Percentiles rank a stretch among this genome's conserved stretches.
Conservation (phyloP, 2,113 vertebrate species). For the Montifringilla adamsi region DNA sequence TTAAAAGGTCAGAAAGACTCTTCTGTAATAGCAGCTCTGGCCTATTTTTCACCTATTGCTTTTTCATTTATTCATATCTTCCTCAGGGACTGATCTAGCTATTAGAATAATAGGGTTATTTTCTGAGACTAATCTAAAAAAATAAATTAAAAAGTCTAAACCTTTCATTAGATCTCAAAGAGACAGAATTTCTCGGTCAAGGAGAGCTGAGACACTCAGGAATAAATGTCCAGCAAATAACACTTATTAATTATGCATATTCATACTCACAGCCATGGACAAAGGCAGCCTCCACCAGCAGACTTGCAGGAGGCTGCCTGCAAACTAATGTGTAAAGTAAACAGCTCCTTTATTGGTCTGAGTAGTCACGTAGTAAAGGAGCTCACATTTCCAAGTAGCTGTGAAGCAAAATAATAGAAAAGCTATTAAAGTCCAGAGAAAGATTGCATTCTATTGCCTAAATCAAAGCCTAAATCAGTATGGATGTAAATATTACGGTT, state of each 20-base stretch:
- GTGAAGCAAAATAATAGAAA: conserved; percentile 20
- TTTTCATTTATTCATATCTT: conserved; percentile 53
- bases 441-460: conserved; percentile 9
- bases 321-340: conserved; percentile 3
- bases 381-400: conserved; percentile 14
- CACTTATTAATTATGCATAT: conserved; percentile 35
- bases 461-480: background rate
- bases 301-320: background rate
- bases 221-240: background rate
- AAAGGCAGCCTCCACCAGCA: background rate
- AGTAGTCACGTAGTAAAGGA: conserved; percentile 1
- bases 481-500: background rate
- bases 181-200: conserved; percentile 57
- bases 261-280: background rate
- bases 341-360: background rate
- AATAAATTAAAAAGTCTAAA: conserved; percentile 61
- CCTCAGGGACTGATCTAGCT: conserved; percentile 43
- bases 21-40: background rate
- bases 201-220: conserved; percentile 28
- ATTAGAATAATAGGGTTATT: conserved; percentile 60
- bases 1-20: background rate
- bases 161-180: conserved; percentile 49
- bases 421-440: conserved; percentile 8
- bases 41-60: conserved; percentile 48
- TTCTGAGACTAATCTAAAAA: conserved; percentile 65